phyloP scores from a whole-genome alignment of 2,888 invertebrate genomes.

The Nomada ruficornis region DNA sequence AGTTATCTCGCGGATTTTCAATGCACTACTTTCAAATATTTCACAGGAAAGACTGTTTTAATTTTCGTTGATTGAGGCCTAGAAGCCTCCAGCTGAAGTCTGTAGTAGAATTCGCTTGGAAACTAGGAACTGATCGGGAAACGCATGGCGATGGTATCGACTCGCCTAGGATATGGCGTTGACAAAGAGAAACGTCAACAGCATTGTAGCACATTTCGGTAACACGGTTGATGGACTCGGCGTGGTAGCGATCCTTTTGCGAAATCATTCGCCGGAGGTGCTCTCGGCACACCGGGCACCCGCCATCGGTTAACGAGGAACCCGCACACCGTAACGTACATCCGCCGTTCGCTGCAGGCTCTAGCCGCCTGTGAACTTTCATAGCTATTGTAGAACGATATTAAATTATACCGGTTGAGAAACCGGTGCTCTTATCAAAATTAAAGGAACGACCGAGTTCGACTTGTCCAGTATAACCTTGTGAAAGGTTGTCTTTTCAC shows the following conservation, averaged over 20 bases:
- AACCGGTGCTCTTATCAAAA: constrained; percentile 26
- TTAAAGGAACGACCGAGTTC: constrained; percentile 2
- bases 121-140: constrained; percentile 6
- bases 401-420: constrained; percentile 42
- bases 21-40: not conserved
- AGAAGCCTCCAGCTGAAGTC: not conserved
- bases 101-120: not conserved
- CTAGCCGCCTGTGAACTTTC: constrained; percentile 33
- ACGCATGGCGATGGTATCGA: constrained; percentile 27
- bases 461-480: not conserved
- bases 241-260: constrained; percentile 64
- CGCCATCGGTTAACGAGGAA: constrained; percentile 59
- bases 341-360: constrained; percentile 21
- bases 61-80: not conserved
- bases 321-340: constrained; percentile 25
- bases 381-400: constrained; percentile 42
- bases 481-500: not conserved
- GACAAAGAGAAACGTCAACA: constrained; percentile 50
- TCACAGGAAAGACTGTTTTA: not conserved
- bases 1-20: too few species aligned
- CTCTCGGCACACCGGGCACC: constrained; percentile 10
- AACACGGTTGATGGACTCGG: constrained; percentile 59
- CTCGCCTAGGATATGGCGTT: not conserved
- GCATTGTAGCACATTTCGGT: constrained; percentile 59
- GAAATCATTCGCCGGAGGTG: constrained; percentile 61